Evolutionary conservation across 2,113 vertebrate genomes (phyloP).

Genomic region (Mirounga angustirostris): DNA sequence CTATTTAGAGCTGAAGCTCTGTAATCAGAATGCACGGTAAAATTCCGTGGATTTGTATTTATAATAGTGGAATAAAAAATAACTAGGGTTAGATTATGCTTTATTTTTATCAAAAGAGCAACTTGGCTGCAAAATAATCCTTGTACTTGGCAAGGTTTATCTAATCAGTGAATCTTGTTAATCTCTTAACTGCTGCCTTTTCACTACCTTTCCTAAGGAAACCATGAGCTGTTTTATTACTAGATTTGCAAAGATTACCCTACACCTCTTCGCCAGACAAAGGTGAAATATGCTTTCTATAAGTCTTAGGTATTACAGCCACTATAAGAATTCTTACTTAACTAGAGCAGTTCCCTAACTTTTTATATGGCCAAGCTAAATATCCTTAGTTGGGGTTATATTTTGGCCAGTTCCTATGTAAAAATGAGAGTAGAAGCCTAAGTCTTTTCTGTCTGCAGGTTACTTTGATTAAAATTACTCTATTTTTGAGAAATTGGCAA

Average conservation of each 20-base stretch:
- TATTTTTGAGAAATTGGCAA: not conserved
- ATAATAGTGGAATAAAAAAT: not conserved
- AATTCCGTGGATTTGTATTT: conserved; percentile 43
- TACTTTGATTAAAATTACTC: not conserved
- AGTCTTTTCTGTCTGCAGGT: not conserved
- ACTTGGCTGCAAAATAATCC: not conserved
- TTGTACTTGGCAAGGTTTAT: not conserved
- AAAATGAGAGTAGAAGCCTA: not conserved
- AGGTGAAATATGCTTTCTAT: not conserved
- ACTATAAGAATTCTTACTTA: not conserved
- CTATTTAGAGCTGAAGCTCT: not conserved
- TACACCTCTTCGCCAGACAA: not conserved
- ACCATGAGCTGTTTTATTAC: not conserved
- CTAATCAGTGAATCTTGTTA: conserved; percentile 39
- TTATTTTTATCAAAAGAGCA: conserved; percentile 36
- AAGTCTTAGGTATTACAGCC: not conserved
- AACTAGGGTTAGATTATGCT: not conserved
- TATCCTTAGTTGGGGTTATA: not conserved
- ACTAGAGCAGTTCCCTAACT: not conserved
- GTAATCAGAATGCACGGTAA: not conserved
- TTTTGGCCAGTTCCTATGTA: not conserved
- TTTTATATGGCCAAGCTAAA: not conserved
- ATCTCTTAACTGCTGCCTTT: not conserved
- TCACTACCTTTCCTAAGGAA: not conserved
- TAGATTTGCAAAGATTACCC: not conserved